phyloP scores from a whole-genome alignment of 2,888 invertebrate species.

The Coleophora deauratella region DNA sequence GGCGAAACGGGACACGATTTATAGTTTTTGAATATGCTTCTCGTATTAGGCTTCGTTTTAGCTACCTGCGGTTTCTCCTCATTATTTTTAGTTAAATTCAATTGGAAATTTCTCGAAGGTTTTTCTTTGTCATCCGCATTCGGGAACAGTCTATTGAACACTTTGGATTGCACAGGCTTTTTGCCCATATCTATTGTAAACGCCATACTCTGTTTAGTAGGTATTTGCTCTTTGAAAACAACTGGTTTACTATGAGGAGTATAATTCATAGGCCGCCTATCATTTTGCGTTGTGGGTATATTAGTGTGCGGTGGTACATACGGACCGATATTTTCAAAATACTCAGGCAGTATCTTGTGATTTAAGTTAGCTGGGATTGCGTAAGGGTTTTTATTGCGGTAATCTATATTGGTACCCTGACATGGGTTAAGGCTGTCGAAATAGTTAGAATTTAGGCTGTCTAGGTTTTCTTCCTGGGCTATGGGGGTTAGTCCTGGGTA shows the following conservation, averaged over 20 bases:
- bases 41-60: conserved; percentile 45
- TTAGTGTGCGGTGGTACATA: conserved; percentile 66
- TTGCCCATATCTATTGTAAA: conserved; percentile 54
- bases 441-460: conserved; percentile 57
- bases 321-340: conserved; percentile 37
- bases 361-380: conserved; percentile 68
- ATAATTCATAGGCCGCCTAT: conserved; percentile 36
- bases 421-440: conserved; percentile 62
- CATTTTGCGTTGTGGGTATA: conserved; percentile 24
- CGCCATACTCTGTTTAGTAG: conserved; percentile 37
- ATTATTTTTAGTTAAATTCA: conserved; percentile 40
- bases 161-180: conserved; percentile 51
- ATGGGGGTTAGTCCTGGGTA: conserved; percentile 45
- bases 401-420: conserved; percentile 43
- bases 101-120: conserved; percentile 53
- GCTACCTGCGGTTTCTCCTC: conserved; percentile 50
- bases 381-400: conserved; percentile 63
- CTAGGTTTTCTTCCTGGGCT: conserved; percentile 51
- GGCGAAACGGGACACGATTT: conserved; percentile 89
- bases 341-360: conserved; percentile 54
- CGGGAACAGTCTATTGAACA: conserved; percentile 60
- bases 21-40: conserved; percentile 77
- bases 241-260: conserved; percentile 41
- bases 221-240: conserved; percentile 49
- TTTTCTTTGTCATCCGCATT: conserved; percentile 36